Conservation (phyloP, 2,797 vertebrate species). For the Cynodonichthys magdalenae region DNA sequence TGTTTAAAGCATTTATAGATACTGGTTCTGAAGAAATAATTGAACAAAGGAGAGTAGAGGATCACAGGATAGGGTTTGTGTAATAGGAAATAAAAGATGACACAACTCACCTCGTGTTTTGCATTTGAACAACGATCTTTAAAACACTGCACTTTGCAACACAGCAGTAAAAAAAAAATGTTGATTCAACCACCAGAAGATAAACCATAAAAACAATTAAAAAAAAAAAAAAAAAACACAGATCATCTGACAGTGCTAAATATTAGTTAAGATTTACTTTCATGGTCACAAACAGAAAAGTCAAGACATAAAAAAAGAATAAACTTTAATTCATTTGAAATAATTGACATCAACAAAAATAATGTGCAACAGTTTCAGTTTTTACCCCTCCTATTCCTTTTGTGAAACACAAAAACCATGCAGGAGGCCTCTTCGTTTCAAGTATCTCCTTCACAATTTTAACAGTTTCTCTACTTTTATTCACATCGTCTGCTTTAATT, state of each 20-base stretch:
- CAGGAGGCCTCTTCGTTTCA: constrained; percentile 13
- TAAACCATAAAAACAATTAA: constrained; percentile 32
- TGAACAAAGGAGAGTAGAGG: constrained; percentile 42
- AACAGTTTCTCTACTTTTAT: not conserved
- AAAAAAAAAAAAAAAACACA: too few relatives aligned
- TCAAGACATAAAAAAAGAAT: constrained; percentile 61
- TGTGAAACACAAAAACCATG: constrained; percentile 6
- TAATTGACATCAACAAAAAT: constrained; percentile 43
- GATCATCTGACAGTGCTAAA: constrained; percentile 13
- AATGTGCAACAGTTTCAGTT: constrained; percentile 20
- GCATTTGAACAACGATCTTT: constrained; percentile 4
- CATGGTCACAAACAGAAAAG: constrained; percentile 6
- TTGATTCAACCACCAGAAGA: constrained; percentile 26
- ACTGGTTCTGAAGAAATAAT: constrained; percentile 36
- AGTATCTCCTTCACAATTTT: constrained; percentile 11
- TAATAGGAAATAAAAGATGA: constrained; percentile 7
- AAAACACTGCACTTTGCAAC: constrained; percentile 51
- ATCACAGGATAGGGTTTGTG: constrained; percentile 25
- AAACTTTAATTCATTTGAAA: constrained; percentile 70
- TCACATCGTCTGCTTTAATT: constrained; percentile 8
- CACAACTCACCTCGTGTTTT: constrained; percentile 57
- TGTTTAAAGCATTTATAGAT: constrained; percentile 13
- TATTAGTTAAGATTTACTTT: too few relatives aligned
- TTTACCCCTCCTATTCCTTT: constrained; percentile 7
- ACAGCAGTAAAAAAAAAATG: constrained; percentile 29